phyloP scores from a whole-genome alignment of 2,113 vertebrate species.

The Forbesichthys papilliferus region DNA sequence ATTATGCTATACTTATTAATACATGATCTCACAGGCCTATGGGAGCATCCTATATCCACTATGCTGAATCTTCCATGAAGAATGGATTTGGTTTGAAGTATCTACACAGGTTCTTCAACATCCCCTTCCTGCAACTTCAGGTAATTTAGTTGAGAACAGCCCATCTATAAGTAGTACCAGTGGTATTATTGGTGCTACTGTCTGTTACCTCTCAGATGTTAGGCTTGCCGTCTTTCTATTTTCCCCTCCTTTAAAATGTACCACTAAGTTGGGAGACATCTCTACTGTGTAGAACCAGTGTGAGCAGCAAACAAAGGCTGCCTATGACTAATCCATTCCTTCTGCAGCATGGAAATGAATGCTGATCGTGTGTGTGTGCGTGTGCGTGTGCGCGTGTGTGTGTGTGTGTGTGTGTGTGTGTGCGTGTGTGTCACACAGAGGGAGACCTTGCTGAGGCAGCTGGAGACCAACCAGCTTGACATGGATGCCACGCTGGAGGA shows the following conservation, averaged over 20 bases:
- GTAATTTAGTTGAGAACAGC: slow-evolving; percentile 61
- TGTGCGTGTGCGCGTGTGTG: neutral
- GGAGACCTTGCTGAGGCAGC: slow-evolving; percentile 92
- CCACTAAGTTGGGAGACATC: too few relatives aligned
- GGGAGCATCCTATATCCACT: slow-evolving; percentile 94
- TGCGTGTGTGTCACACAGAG: slow-evolving; percentile 72
- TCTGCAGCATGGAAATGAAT: neutral
- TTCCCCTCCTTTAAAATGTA: too few relatives aligned
- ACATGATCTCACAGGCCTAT: slow-evolving; percentile 80
- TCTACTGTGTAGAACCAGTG: neutral
- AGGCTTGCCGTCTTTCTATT: neutral
- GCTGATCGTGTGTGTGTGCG: neutral
- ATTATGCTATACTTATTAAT: too few relatives aligned
- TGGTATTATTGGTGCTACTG: neutral
- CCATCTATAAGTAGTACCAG: neutral
- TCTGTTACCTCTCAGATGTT: neutral
- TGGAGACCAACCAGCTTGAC: slow-evolving; percentile 98
- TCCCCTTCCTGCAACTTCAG: slow-evolving; percentile 97
- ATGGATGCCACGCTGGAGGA: slow-evolving; percentile 97
- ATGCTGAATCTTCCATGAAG: slow-evolving; percentile 98
- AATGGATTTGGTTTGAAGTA: slow-evolving; percentile 98
- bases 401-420: neutral
- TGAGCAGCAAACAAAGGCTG: neutral
- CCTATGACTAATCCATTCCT: neutral
- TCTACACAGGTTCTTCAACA: slow-evolving; percentile 97